phyloP scores from a whole-genome alignment of 2,797 vertebrate genomes.

The Malacoraja senta region DNA sequence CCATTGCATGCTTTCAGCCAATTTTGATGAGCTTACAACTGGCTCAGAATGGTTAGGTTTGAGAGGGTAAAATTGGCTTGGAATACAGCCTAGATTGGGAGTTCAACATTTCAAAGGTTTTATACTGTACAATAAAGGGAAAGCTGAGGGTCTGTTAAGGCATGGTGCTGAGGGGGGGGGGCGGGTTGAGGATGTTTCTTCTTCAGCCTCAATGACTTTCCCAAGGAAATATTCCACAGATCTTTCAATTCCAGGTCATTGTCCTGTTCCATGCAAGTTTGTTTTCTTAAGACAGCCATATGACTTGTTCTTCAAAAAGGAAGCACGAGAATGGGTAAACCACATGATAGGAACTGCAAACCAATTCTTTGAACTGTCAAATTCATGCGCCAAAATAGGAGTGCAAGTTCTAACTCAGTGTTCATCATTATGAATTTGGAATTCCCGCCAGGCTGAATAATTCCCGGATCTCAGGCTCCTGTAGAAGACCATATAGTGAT shows the following conservation, averaged over 20 bases:
- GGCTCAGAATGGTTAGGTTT: background rate
- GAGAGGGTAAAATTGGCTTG: background rate
- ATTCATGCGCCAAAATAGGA: background rate
- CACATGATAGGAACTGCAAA: background rate
- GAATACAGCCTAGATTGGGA: background rate
- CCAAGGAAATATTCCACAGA: background rate
- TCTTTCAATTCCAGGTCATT: background rate
- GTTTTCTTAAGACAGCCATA: background rate
- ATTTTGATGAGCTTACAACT: background rate
- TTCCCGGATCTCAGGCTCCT: background rate
- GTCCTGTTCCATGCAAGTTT: background rate
- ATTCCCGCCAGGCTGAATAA: background rate
- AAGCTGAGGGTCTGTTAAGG: background rate
- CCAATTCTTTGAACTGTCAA: background rate
- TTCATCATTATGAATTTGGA: background rate
- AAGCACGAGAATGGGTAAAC: background rate
- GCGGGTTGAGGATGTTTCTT: background rate
- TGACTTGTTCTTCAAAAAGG: background rate
- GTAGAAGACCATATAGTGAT: background rate
- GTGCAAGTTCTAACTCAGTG: background rate
- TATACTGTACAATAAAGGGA: background rate
- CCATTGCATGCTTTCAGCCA: background rate
- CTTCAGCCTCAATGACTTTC: background rate
- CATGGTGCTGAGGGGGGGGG: background rate
- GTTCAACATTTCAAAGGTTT: background rate